These are phyloP conservation scores for Drosophila dives DNA, from an alignment of 2,888 invertebrate genomes.

Conservation along the genomic window DNA sequence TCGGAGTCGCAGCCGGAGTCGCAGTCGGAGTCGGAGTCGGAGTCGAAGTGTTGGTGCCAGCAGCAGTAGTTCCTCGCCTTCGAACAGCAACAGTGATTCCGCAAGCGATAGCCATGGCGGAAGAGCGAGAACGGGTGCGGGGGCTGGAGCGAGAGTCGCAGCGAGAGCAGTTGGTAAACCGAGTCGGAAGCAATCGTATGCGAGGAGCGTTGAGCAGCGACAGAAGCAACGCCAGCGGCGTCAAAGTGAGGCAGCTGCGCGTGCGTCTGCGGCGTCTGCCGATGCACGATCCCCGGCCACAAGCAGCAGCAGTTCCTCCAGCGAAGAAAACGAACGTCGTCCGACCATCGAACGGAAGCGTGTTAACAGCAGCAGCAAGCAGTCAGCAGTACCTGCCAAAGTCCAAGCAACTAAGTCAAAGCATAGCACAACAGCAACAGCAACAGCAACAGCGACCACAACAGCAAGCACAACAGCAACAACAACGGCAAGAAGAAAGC, in stretches of 20 bases:
- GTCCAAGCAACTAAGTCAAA: conserved; percentile 75
- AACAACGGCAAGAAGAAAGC: conserved; percentile 40
- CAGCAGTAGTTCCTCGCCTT: conserved; percentile 39
- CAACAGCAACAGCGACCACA: conserved; percentile 33
- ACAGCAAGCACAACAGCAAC: conserved; percentile 27
- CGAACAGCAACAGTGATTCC: conserved; percentile 44
- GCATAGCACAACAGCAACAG: conserved; percentile 38
- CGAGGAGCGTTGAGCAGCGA: conserved; percentile 78
- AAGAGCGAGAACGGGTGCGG: background rate
- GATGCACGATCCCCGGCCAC: conserved; percentile 40
- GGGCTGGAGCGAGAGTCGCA: too few relatives aligned
- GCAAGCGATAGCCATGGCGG: conserved; percentile 21
- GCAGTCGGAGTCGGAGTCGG: conserved; percentile 16
- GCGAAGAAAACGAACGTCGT: conserved; percentile 41
- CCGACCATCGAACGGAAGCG: conserved; percentile 33
- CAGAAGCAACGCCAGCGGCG: conserved; percentile 75
- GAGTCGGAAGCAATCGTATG: conserved; percentile 73
- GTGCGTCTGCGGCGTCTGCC: conserved; percentile 63
- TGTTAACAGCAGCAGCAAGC: conserved; percentile 56
- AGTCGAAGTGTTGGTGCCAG: conserved; percentile 16
- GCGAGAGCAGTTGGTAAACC: conserved; percentile 50
- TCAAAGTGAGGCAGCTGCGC: conserved; percentile 59
- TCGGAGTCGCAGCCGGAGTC: conserved; percentile 59
- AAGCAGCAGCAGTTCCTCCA: conserved; percentile 59
- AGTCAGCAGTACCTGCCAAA: conserved; percentile 70